A percentile compares a stretch with the other conserved stretches of the same genome.
Evolutionary conservation across 2,113 vertebrate species (phyloP).

Genomic region (Acanthochromis polyacanthus): DNA sequence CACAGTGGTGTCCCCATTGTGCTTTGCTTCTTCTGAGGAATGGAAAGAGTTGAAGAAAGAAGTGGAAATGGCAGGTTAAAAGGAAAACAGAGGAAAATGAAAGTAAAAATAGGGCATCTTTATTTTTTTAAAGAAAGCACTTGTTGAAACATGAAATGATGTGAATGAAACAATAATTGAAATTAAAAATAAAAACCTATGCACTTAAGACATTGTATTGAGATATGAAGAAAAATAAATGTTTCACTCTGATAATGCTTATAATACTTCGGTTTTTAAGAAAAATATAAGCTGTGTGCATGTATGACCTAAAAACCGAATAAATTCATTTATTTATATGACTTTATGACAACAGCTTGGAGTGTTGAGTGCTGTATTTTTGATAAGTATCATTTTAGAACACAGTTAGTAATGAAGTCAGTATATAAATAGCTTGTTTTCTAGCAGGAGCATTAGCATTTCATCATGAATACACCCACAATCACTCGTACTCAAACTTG

Average conservation of each 20-base stretch:
- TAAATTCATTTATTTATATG: slow-evolving; percentile 10
- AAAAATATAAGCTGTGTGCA: background rate
- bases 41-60: background rate
- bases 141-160: background rate
- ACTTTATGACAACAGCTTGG: background rate
- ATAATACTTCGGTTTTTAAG: background rate
- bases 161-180: slow-evolving; percentile 1
- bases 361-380: no score
- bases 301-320: slow-evolving; percentile 25
- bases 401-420: background rate
- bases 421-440: no score
- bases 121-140: no score
- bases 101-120: background rate
- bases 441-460: no score
- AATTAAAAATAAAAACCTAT: background rate
- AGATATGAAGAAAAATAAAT: background rate
- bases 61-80: background rate
- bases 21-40: background rate
- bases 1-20: background rate
- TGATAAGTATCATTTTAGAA: background rate
- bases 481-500: no score
- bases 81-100: background rate
- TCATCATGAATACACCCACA: no score
- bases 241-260: no score
- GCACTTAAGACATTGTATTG: background rate